A percentile compares a stretch with the other conserved stretches of the same genome.
Conservation (phyloP, 92 coral and sea anemone species). For the Bergia puertoricense region DNA sequence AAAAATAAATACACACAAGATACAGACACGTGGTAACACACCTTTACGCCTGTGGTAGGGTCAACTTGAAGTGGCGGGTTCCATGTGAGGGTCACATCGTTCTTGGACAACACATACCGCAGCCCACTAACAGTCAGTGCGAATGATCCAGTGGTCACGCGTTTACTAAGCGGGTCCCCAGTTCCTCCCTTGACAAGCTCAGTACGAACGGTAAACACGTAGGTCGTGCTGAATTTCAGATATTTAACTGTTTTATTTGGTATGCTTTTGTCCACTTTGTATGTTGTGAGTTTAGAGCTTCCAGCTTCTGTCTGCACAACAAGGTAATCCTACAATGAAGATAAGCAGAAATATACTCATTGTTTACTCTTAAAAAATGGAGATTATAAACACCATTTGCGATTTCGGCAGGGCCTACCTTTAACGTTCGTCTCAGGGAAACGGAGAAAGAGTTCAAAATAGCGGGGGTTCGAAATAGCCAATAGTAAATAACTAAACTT, state of each 20-base stretch:
- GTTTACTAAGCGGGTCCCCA: neutral
- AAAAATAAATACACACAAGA: neutral
- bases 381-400: too few relatives aligned
- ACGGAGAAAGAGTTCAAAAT: too few relatives aligned
- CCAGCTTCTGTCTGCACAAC: conserved; percentile 2
- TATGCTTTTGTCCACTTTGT: neutral
- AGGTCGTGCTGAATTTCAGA: conserved; percentile 21
- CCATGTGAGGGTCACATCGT: neutral
- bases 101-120: neutral
- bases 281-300: neutral
- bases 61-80: conserved; percentile 27
- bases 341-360: neutral
- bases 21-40: neutral
- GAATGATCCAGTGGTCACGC: neutral
- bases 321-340: conserved; percentile 1
- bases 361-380: neutral
- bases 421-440: too few relatives aligned
- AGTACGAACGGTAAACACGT: conserved; percentile 8
- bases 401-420: too few relatives aligned
- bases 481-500: too few relatives aligned
- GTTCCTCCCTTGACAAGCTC: neutral
- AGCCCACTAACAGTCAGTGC: neutral
- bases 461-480: too few relatives aligned
- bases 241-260: conserved; percentile 7
- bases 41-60: neutral